These are phyloP conservation scores for Polyodon spathula DNA, from an alignment of 2,113 vertebrate species.

Conservation along the genomic window DNA sequence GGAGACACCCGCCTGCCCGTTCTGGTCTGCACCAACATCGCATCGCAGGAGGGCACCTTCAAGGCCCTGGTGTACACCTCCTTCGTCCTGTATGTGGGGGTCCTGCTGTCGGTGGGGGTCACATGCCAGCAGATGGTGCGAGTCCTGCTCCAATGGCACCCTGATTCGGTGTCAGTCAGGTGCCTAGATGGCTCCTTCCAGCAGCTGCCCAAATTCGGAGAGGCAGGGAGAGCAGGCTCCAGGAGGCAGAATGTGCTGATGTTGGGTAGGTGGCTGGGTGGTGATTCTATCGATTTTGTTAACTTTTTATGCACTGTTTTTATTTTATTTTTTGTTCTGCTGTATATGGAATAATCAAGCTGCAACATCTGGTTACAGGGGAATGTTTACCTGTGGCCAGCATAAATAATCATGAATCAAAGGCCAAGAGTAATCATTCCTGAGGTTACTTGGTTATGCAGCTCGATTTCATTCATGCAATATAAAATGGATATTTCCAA, in stretches of 20 bases:
- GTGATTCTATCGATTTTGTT: background rate
- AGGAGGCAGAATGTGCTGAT: constrained; percentile 16
- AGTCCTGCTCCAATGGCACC: constrained; percentile 6
- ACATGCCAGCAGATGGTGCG: constrained; percentile 21
- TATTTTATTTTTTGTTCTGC: background rate
- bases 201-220: constrained; percentile 4
- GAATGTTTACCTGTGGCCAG: no score
- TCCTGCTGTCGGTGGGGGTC: constrained; percentile 16
- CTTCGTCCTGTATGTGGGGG: constrained; percentile 17
- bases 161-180: background rate
- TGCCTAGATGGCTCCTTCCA: constrained; percentile 1
- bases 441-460: no score
- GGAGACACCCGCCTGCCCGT: background rate
- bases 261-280: background rate
- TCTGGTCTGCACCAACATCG: constrained; percentile 21
- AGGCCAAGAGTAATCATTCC: no score
- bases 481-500: no score
- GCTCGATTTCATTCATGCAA: no score
- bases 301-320: background rate
- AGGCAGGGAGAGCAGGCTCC: constrained; percentile 1
- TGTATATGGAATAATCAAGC: no score
- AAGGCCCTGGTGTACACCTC: constrained; percentile 17
- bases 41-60: constrained; percentile 9
- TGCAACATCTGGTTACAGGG: no score
- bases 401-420: no score